These are phyloP conservation scores for Spodoptera picta DNA, from an alignment of 2,888 invertebrate genomes.

Conservation along the genomic window DNA sequence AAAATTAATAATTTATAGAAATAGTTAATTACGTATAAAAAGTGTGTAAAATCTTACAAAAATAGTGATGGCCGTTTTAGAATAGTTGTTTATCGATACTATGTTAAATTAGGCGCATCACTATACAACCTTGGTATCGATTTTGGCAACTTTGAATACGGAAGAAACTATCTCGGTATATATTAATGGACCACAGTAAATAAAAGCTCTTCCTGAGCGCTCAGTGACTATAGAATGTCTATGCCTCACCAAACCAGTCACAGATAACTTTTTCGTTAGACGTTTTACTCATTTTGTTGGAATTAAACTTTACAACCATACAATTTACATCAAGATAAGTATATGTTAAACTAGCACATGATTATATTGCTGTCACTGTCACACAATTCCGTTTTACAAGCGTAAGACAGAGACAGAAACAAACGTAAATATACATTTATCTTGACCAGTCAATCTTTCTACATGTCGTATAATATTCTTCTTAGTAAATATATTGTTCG, in stretches of 20 bases:
- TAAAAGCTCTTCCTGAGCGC: constrained; percentile 44
- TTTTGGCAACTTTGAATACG: constrained; percentile 50
- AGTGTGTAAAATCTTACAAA: constrained; percentile 26
- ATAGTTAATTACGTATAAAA: constrained; percentile 53
- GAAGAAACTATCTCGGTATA: constrained; percentile 39
- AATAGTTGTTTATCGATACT: constrained; percentile 8
- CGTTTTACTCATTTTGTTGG: constrained; percentile 28
- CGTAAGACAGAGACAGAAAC: not conserved
- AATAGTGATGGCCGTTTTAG: constrained; percentile 13
- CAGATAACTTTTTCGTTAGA: constrained; percentile 47
- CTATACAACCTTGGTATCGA: constrained; percentile 6
- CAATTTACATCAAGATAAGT: too few relatives aligned
- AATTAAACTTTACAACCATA: constrained; percentile 44
- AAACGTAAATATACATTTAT: too few relatives aligned
- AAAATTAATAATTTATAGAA: constrained; percentile 30
- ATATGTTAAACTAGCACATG: too few relatives aligned
- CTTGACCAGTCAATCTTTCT: constrained; percentile 8
- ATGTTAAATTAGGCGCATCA: constrained; percentile 15
- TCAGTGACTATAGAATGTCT: constrained; percentile 41
- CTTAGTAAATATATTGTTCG: constrained; percentile 20
- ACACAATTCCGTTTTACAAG: constrained; percentile 3
- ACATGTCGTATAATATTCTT: constrained; percentile 27
- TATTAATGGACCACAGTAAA: constrained; percentile 58
- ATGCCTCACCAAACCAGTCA: constrained; percentile 79
- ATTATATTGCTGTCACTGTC: too few relatives aligned